Evolutionary conservation across 2,888 invertebrate species (phyloP).

Genomic region (Cerastoderma edule): DNA sequence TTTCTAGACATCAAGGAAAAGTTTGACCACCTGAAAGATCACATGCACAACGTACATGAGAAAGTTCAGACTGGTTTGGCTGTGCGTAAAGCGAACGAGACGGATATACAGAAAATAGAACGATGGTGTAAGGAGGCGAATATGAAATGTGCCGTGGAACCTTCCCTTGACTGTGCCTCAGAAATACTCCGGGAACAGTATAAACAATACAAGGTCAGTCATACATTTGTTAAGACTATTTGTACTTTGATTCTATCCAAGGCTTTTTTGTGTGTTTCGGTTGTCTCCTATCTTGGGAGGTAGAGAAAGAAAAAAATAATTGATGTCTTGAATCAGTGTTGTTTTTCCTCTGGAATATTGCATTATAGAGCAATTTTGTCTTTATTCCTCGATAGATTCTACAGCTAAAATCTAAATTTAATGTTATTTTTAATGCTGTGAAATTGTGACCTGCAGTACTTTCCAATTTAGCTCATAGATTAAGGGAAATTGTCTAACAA

Average conservation of each 20-base stretch:
- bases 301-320: no score
- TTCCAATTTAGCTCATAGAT: no score
- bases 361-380: no score
- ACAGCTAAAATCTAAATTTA: no score
- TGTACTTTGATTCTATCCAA: background rate
- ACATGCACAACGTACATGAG: constrained; percentile 89
- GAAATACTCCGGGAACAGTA: constrained; percentile 94
- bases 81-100: constrained; percentile 92
- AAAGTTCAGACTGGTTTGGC: constrained; percentile 90
- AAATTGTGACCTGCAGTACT: no score
- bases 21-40: constrained; percentile 80
- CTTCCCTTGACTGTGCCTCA: constrained; percentile 90
- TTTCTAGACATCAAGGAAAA: constrained; percentile 41
- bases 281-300: no score
- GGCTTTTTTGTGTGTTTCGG: no score
- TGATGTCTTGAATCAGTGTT: no score
- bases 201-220: constrained; percentile 86
- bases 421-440: no score
- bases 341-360: no score
- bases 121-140: constrained; percentile 96
- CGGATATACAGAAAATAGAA: constrained; percentile 91
- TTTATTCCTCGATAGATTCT: no score
- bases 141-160: constrained; percentile 92
- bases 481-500: no score
- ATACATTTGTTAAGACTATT: background rate